Conservation (phyloP, 2,113 vertebrate genomes). For the Oryzias woworae region DNA sequence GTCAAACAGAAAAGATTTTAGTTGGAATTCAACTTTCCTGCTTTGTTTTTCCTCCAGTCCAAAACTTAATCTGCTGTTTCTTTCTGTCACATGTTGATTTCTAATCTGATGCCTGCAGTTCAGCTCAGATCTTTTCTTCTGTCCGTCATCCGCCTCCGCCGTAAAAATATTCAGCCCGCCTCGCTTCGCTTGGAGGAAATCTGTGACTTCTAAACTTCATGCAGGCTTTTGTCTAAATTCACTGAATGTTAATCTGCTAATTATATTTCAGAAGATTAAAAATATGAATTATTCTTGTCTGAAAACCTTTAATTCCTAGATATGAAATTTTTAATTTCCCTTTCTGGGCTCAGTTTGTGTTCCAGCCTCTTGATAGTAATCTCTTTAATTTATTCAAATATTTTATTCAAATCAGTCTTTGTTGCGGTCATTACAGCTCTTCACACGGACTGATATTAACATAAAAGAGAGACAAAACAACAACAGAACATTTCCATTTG, state of each 20-base stretch:
- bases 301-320: conserved; percentile 42
- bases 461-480: conserved; percentile 44
- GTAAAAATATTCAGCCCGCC: not conserved
- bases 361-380: conserved; percentile 45
- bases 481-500: conserved; percentile 50
- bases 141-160: not conserved
- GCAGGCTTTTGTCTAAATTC: conserved; percentile 11
- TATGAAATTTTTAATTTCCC: conserved; percentile 41
- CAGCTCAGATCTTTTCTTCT: too few species aligned
- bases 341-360: conserved; percentile 40
- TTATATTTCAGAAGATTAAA: conserved; percentile 28
- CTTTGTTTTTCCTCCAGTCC: too few species aligned
- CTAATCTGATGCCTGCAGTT: too few species aligned
- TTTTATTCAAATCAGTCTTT: conserved; percentile 47
- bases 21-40: too few species aligned
- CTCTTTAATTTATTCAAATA: conserved; percentile 56
- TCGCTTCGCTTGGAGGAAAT: not conserved
- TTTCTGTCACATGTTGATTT: too few species aligned
- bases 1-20: too few species aligned
- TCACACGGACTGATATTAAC: conserved; percentile 42
- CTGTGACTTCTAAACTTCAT: not conserved
- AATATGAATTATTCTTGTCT: conserved; percentile 32
- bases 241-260: conserved; percentile 33
- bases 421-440: conserved; percentile 36
- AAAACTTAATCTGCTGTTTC: too few species aligned